phyloP scores from a whole-genome alignment of 2,797 vertebrate genomes.

The Eremophila alpestris region DNA sequence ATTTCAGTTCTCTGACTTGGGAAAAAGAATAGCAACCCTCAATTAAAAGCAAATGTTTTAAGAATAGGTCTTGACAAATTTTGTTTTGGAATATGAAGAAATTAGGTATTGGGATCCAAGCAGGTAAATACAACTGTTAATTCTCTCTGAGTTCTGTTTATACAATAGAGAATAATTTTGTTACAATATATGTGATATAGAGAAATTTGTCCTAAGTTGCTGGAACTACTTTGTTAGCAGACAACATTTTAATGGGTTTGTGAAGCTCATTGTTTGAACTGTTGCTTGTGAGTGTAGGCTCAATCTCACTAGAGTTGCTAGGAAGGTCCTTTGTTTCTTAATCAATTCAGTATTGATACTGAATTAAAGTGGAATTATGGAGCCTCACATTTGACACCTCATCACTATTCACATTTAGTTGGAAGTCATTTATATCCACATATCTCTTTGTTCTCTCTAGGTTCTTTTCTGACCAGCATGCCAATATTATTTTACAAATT shows the following conservation, averaged over 20 bases:
- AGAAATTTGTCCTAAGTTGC: background rate
- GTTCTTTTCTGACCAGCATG: background rate
- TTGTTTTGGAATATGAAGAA: background rate
- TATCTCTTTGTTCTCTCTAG: background rate
- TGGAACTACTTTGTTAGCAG: background rate
- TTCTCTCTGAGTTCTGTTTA: background rate
- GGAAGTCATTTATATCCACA: background rate
- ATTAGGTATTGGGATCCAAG: background rate
- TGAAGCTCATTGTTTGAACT: background rate
- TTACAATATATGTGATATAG: background rate
- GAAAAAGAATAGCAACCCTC: background rate
- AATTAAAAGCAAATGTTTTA: background rate
- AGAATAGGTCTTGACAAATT: background rate
- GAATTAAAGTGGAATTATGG: background rate
- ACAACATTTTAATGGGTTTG: background rate
- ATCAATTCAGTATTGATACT: too few relatives aligned
- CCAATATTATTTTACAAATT: background rate
- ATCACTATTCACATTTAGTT: background rate
- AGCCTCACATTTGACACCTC: background rate
- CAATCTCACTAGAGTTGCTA: background rate
- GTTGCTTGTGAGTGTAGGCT: background rate
- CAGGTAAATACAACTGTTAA: background rate
- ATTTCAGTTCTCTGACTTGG: background rate
- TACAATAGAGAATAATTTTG: background rate
- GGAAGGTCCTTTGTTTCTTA: background rate